A percentile compares a stretch with the other conserved stretches of the same genome.
phyloP scores from a whole-genome alignment of 1,140 invertebrate species.

The Oncopeltus fasciatus region DNA sequence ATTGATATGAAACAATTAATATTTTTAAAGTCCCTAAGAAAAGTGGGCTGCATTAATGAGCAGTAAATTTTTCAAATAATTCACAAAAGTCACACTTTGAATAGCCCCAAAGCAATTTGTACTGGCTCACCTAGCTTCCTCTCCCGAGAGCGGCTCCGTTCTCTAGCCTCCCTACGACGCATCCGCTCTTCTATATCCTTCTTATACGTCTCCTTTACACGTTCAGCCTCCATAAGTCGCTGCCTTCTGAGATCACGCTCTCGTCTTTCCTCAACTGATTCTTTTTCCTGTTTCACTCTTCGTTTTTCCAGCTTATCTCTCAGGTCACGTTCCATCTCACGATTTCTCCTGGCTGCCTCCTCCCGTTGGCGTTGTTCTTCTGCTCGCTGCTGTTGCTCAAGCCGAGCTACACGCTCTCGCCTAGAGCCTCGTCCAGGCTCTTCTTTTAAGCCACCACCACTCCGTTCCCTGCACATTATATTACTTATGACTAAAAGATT shows the following conservation, averaged over 20 bases:
- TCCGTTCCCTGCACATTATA: too few relatives aligned
- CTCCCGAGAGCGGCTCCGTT: constrained; percentile 19
- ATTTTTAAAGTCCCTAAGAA: too few relatives aligned
- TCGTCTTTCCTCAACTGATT: constrained; percentile 1
- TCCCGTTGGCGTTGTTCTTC: constrained; percentile 12
- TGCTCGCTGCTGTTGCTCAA: constrained; percentile 9
- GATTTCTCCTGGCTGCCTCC: constrained; percentile 4
- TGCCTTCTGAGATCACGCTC: constrained; percentile 12
- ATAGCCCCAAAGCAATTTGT: neutral
- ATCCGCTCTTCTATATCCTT: constrained; percentile 23
- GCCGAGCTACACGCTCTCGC: constrained; percentile 2
- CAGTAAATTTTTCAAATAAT: too few relatives aligned
- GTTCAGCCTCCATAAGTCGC: constrained; percentile 22
- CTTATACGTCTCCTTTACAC: constrained; percentile 22
- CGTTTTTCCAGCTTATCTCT: constrained; percentile 10
- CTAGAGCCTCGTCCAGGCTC: neutral
- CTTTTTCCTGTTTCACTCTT: constrained; percentile 11
- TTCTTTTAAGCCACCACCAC: neutral
- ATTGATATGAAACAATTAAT: too few relatives aligned
- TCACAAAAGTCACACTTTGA: too few relatives aligned
- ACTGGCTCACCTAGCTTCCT: constrained; percentile 13
- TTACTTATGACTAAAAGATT: too few relatives aligned
- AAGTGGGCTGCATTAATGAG: too few relatives aligned
- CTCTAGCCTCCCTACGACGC: constrained; percentile 20
- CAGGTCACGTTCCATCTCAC: neutral